phyloP scores from a whole-genome alignment of 2,113 vertebrate species.

The Dipodomys stephensi region DNA sequence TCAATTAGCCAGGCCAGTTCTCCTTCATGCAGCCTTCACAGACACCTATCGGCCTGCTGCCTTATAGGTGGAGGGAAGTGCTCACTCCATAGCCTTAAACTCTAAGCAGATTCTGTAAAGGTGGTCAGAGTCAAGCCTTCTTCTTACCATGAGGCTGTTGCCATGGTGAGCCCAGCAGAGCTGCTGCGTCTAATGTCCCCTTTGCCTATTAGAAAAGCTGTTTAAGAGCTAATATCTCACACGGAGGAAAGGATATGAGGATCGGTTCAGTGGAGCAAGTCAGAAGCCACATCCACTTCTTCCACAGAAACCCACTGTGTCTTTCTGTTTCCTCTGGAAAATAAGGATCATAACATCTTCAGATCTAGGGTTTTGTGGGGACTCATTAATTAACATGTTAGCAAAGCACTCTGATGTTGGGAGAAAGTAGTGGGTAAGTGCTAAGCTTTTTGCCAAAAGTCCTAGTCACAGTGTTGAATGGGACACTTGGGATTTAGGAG shows the following conservation, averaged over 20 bases:
- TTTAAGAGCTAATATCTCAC: background rate
- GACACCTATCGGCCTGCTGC: background rate
- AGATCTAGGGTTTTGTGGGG: background rate
- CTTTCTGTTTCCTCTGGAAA: constrained; percentile 52
- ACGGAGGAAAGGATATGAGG: background rate
- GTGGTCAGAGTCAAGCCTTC: background rate
- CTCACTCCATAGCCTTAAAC: background rate
- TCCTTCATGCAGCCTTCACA: background rate
- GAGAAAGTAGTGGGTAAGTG: constrained; percentile 43
- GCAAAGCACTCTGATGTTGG: constrained; percentile 34
- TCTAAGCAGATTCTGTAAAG: background rate
- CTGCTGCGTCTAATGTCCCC: background rate
- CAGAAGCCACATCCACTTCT: background rate
- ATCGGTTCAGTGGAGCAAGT: background rate
- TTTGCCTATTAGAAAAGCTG: background rate
- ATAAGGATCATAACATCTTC: background rate
- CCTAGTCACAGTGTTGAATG: background rate
- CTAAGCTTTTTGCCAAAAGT: constrained; percentile 56
- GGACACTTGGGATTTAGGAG: background rate
- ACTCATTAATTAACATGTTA: constrained; percentile 7
- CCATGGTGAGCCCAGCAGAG: background rate
- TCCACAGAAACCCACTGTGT: background rate
- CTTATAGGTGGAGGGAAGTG: background rate
- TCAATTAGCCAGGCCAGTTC: background rate
- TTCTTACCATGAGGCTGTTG: background rate